These are phyloP conservation scores for Tupiocoris notatus DNA, from an alignment of 2,888 invertebrate species.

Conservation along the genomic window DNA sequence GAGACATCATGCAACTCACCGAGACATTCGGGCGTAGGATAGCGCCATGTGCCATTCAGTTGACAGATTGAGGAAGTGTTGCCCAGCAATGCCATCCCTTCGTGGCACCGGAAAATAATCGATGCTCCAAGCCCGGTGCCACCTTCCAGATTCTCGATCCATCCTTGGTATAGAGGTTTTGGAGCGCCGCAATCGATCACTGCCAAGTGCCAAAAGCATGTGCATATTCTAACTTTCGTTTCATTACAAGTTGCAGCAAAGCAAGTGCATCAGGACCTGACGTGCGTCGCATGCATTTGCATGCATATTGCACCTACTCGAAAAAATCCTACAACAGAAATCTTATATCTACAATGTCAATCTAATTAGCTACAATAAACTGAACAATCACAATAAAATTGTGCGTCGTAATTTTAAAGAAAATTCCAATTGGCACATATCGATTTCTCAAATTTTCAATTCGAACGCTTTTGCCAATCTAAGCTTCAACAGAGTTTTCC, in stretches of 20 bases:
- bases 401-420: too few species aligned
- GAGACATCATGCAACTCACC: slow-evolving; percentile 58
- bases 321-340: too few species aligned
- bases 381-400: too few species aligned
- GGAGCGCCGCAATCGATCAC: slow-evolving; percentile 97
- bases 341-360: too few species aligned
- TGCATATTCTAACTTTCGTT: neutral
- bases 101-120: slow-evolving; percentile 88
- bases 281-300: neutral
- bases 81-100: slow-evolving; percentile 86
- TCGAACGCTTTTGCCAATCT: too few species aligned
- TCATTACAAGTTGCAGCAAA: neutral
- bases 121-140: slow-evolving; percentile 90
- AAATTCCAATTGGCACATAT: too few species aligned
- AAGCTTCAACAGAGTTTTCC: too few species aligned
- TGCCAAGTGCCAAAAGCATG: slow-evolving; percentile 15
- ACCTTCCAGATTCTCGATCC: slow-evolving; percentile 84
- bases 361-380: too few species aligned
- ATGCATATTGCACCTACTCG: neutral
- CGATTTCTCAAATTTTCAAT: too few species aligned
- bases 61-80: slow-evolving; percentile 88
- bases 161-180: slow-evolving; percentile 92
- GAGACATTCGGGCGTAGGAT: slow-evolving; percentile 85
- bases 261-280: too few species aligned
- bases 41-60: slow-evolving; percentile 92